A percentile compares a stretch with the other conserved stretches of the same genome.
Conservation (phyloP, 2,113 vertebrate species). For the Poecile atricapillus region DNA sequence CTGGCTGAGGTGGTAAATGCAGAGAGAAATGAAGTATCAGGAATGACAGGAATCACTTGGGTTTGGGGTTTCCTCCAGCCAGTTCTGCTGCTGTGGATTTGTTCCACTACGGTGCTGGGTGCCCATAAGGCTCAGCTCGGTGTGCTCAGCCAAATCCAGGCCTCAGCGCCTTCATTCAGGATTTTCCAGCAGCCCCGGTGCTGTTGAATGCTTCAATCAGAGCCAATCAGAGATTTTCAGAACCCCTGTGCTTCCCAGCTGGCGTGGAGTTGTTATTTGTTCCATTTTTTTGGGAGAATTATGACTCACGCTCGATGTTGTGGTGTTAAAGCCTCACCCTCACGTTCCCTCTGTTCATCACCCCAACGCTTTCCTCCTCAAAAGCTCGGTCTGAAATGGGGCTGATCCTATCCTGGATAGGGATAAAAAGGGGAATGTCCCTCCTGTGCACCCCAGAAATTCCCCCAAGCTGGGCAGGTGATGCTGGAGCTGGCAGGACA, state of each 20-base stretch:
- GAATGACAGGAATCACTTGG: accelerated
- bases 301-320: conserved; percentile 3
- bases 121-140: background rate
- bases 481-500: background rate
- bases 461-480: background rate
- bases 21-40: background rate
- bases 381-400: accelerated
- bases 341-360: background rate
- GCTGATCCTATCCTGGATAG: background rate
- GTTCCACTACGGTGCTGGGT: accelerated
- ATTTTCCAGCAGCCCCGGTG: background rate
- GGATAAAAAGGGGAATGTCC: accelerated
- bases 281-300: background rate
- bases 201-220: conserved; percentile 33
- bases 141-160: background rate
- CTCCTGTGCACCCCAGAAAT: background rate
- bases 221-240: conserved; percentile 30
- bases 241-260: conserved; percentile 4
- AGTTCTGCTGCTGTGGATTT: background rate
- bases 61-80: background rate
- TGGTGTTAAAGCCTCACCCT: background rate
- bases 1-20: background rate
- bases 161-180: background rate
- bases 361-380: background rate
- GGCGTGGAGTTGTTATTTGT: background rate